These are phyloP conservation scores for Toxotes jaculatrix DNA, from an alignment of 2,113 vertebrate species.

Conservation along the genomic window DNA sequence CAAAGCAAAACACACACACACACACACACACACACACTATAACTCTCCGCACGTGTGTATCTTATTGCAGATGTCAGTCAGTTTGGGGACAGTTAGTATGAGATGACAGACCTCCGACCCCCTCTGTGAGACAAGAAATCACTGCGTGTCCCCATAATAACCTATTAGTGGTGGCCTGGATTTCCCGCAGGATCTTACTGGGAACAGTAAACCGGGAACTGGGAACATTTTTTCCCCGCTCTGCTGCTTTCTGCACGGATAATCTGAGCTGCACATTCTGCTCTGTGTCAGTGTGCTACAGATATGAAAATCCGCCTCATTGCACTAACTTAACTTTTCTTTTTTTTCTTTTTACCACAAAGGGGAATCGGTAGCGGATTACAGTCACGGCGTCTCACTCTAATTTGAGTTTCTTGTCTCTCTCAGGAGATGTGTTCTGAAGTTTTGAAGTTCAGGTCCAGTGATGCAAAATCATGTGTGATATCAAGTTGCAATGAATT, in stretches of 20 bases:
- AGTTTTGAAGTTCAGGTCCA: conserved; percentile 1
- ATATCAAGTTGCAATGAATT: conserved; percentile 11
- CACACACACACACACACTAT: background rate
- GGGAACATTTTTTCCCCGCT: conserved; percentile 7
- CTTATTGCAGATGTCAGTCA: conserved; percentile 38
- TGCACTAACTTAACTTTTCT: background rate
- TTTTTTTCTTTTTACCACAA: conserved; percentile 11
- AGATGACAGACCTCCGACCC: conserved; percentile 57
- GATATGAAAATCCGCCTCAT: background rate
- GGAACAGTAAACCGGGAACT: conserved; percentile 54
- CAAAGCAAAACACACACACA: background rate
- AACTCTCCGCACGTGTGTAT: conserved; percentile 27
- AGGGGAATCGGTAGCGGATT: conserved; percentile 13
- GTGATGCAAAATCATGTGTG: conserved; percentile 2
- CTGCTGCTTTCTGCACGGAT: conserved; percentile 7
- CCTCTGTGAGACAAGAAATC: conserved; percentile 50
- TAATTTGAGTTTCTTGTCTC: background rate
- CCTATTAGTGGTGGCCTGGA: conserved; percentile 61
- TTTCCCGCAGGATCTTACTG: conserved; percentile 61
- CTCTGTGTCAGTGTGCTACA: background rate
- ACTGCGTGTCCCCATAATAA: conserved; percentile 50
- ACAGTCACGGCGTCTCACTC: background rate
- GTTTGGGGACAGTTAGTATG: conserved; percentile 53
- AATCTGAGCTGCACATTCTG: background rate
- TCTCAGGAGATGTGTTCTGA: background rate